phyloP scores from a whole-genome alignment of 2,113 vertebrate genomes.

The Oreochromis spilurus region DNA sequence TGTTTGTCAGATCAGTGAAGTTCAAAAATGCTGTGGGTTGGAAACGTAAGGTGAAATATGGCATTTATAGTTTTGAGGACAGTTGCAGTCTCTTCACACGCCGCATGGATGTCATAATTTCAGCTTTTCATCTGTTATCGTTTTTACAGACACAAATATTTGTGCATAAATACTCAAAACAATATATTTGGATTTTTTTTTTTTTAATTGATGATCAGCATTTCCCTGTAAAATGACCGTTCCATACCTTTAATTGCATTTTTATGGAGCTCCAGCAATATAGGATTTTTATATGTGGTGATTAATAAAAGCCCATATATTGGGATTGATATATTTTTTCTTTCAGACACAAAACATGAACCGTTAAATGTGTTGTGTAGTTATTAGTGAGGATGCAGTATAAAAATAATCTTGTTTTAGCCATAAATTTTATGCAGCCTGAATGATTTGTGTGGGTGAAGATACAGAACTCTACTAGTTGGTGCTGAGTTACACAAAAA shows the following conservation, averaged over 20 bases:
- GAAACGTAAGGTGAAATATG: background rate
- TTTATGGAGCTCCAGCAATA: no score
- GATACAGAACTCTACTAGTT: background rate
- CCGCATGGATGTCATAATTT: background rate
- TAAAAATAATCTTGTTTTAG: background rate
- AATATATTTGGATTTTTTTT: no score
- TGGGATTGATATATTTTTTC: background rate
- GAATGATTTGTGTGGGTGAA: background rate
- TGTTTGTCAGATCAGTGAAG: background rate
- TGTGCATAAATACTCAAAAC: no score
- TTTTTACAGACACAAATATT: no score
- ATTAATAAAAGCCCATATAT: background rate
- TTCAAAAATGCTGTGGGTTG: rapidly evolving
- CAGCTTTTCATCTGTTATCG: background rate
- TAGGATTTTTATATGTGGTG: rapidly evolving
- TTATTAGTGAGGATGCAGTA: background rate
- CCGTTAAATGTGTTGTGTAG: background rate
- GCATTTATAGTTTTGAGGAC: background rate
- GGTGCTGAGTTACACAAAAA: background rate
- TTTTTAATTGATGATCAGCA: no score
- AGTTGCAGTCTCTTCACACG: background rate
- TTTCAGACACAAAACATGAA: background rate
- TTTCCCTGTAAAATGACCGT: no score
- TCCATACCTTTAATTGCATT: no score
- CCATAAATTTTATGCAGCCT: background rate